phyloP scores from a whole-genome alignment of 2,797 vertebrate species.

The Gadopsis bispinosus region DNA sequence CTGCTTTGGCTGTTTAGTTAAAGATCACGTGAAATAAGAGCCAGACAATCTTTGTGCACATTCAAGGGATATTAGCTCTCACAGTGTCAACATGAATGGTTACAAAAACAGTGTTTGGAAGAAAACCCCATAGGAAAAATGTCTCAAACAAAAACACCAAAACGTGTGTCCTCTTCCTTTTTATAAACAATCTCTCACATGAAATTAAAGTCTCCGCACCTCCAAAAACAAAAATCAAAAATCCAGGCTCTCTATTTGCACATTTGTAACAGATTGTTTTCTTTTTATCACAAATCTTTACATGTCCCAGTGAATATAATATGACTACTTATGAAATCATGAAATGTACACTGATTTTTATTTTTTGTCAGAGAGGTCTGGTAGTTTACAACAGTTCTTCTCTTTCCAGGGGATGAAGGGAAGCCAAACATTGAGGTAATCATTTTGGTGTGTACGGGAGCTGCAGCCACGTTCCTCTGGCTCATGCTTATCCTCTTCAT shows the following conservation, averaged over 20 bases:
- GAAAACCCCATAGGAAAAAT: constrained; percentile 52
- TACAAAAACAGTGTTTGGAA: constrained; percentile 48
- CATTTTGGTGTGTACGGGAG: constrained; percentile 92
- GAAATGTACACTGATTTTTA: constrained; percentile 18
- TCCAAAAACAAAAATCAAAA: background rate
- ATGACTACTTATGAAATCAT: constrained; percentile 28
- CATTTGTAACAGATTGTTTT: constrained; percentile 35
- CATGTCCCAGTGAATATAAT: constrained; percentile 21
- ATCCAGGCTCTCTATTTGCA: constrained; percentile 9
- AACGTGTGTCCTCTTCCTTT: constrained; percentile 56
- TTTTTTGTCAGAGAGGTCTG: background rate
- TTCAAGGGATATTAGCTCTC: constrained; percentile 31
- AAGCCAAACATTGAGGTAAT: constrained; percentile 93
- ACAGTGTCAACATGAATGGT: constrained; percentile 38
- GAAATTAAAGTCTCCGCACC: constrained; percentile 13
- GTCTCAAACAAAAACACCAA: constrained; percentile 60
- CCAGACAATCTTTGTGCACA: background rate
- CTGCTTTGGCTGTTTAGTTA: constrained; percentile 26
- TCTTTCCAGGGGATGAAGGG: constrained; percentile 87
- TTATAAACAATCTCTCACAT: constrained; percentile 47
- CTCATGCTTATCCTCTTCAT: constrained; percentile 95
- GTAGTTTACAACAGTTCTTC: constrained; percentile 48
- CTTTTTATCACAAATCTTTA: constrained; percentile 28
- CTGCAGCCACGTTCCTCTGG: constrained; percentile 95
- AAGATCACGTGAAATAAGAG: constrained; percentile 22